Conservation (phyloP, 1,140 invertebrate genomes). For the Thaumatotibia leucotreta region DNA sequence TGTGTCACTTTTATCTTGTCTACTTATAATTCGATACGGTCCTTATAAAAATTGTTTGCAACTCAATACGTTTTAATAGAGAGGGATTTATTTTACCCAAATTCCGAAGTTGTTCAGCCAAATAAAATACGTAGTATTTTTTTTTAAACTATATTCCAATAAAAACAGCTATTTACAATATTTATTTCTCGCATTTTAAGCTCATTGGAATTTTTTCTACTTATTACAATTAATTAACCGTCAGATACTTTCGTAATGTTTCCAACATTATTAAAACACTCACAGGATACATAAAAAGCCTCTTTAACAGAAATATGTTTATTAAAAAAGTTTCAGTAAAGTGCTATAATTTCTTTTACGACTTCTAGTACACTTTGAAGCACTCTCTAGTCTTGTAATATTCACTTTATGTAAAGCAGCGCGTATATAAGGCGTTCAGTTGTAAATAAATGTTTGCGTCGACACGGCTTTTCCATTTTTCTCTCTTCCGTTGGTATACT, state of each 20-base stretch:
- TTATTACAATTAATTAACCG: background rate
- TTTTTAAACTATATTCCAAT: too few species aligned
- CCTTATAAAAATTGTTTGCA: too few species aligned
- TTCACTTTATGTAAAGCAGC: conserved; percentile 14
- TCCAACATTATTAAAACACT: background rate
- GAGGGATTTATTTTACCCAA: too few species aligned
- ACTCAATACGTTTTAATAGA: too few species aligned
- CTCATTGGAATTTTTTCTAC: background rate
- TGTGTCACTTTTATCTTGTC: too few species aligned
- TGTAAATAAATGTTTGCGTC: conserved; percentile 11
- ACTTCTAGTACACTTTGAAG: background rate
- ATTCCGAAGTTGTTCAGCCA: too few species aligned
- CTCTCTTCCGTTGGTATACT: conserved; percentile 17
- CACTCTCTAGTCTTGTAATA: background rate
- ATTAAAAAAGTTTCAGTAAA: conserved; percentile 7
- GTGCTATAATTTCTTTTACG: background rate
- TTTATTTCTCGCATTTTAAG: background rate
- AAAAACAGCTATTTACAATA: too few species aligned
- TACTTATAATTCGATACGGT: too few species aligned
- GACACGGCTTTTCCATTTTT: conserved; percentile 61
- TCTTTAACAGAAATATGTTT: conserved; percentile 5
- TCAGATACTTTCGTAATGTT: background rate
- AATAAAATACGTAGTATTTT: too few species aligned
- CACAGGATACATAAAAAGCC: conserved; percentile 6
- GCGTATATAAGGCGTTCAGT: background rate